Percentiles rank a stretch among this genome's conserved stretches.
Conservation (phyloP, 2,113 vertebrate species). For the Phyllostomus discolor region DNA sequence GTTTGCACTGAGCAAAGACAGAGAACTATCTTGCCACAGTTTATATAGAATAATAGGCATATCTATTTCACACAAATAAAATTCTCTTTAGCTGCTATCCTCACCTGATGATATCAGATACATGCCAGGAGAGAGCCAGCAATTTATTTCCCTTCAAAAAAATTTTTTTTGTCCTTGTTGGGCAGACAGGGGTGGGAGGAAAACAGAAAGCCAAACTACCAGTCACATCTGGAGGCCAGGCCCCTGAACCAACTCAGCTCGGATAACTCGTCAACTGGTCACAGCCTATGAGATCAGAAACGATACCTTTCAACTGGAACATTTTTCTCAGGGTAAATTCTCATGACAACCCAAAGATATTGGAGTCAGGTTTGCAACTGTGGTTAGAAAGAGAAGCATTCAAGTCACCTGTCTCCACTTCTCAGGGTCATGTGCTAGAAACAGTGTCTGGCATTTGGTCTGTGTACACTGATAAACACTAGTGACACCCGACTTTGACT, state of each 20-base stretch:
- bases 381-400: neutral
- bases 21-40: neutral
- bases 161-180: neutral
- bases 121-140: neutral
- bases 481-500: neutral
- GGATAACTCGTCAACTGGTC: conserved; percentile 45
- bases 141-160: neutral
- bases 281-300: conserved; percentile 54
- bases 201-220: conserved; percentile 17
- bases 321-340: conserved; percentile 58
- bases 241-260: neutral
- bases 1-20: neutral
- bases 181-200: neutral
- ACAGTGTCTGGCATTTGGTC: neutral
- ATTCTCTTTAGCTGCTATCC: neutral
- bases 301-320: conserved; percentile 42
- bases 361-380: neutral
- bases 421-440: neutral
- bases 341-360: conserved; percentile 17
- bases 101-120: conserved; percentile 6
- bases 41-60: neutral
- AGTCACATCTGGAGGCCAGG: conserved; percentile 66
- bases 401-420: neutral
- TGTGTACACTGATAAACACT: neutral
- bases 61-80: conserved; percentile 14